These are phyloP conservation scores for Lepas anatifera DNA, from an alignment of 2,888 invertebrate genomes.

Conservation along the genomic window DNA sequence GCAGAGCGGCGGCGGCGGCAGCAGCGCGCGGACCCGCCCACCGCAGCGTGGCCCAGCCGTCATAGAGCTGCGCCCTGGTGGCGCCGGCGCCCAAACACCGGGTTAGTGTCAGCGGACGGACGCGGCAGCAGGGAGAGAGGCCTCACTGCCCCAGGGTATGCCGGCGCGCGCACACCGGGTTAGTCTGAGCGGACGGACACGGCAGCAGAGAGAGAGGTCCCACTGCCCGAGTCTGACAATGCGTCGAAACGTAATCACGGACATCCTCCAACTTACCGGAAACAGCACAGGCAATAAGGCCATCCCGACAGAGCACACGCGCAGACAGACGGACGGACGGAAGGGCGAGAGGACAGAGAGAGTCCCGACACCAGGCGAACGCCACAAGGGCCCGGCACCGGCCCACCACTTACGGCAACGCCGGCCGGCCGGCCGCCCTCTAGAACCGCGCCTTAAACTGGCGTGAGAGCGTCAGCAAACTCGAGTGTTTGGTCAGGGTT, in stretches of 20 bases:
- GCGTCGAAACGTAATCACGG: too few relatives aligned
- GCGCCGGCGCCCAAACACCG: not conserved
- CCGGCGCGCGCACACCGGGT: too few relatives aligned
- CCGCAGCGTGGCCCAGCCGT: not conserved
- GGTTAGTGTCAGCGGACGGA: not conserved
- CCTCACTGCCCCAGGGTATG: too few relatives aligned
- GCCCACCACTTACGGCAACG: not conserved
- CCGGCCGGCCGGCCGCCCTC: not conserved
- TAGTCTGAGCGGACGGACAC: not conserved
- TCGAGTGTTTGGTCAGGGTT: constrained; percentile 8
- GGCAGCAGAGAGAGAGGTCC: too few relatives aligned
- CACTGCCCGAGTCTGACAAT: too few relatives aligned
- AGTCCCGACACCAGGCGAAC: too few relatives aligned
- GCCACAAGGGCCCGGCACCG: not conserved
- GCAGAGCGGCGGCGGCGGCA: not conserved
- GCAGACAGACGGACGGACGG: too few relatives aligned
- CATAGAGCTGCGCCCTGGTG: not conserved
- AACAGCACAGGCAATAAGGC: too few relatives aligned
- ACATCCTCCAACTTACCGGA: too few relatives aligned
- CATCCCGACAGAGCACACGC: too few relatives aligned
- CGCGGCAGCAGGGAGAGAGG: too few relatives aligned
- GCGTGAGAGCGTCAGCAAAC: not conserved
- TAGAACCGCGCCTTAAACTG: constrained; percentile 3
- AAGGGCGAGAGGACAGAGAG: too few relatives aligned
- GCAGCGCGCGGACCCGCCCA: not conserved